These are phyloP conservation scores for Botrylloides violaceus DNA, from an alignment of 23 tunicate species.

Conservation along the genomic window DNA sequence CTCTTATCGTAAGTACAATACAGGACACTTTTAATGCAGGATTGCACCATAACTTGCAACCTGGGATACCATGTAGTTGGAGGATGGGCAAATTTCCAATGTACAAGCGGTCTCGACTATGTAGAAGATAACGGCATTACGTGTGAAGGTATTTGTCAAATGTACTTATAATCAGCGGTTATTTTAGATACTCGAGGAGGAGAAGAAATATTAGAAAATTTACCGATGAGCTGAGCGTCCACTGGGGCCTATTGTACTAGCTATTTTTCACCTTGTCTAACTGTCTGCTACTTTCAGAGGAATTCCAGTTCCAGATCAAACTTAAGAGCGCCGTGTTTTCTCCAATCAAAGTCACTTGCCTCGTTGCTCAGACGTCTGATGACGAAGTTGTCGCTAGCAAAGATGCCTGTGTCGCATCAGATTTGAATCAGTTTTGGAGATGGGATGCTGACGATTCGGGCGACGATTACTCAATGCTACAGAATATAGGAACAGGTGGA, in stretches of 20 bases:
- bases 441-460: constrained; percentile 4
- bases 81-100: neutral
- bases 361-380: neutral
- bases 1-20: neutral
- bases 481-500: constrained; percentile 8
- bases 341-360: neutral
- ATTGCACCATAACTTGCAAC: constrained; percentile 1
- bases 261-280: too few relatives aligned
- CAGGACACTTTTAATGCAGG: neutral
- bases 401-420: neutral
- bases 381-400: neutral
- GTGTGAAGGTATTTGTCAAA: constrained; percentile 5
- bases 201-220: too few relatives aligned
- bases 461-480: constrained; percentile 1
- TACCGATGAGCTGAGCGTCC: too few relatives aligned
- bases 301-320: constrained; percentile 16
- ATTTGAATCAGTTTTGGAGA: constrained; percentile 10
- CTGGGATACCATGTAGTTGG: neutral
- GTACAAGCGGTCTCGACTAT: neutral
- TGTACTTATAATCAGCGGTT: too few relatives aligned
- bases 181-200: too few relatives aligned
- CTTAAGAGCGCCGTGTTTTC: constrained; percentile 2
- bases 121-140: neutral
- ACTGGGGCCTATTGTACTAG: too few relatives aligned
- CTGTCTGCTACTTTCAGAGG: too few relatives aligned